phyloP scores from a whole-genome alignment of 2,888 invertebrate species.

The Melolontha melolontha region DNA sequence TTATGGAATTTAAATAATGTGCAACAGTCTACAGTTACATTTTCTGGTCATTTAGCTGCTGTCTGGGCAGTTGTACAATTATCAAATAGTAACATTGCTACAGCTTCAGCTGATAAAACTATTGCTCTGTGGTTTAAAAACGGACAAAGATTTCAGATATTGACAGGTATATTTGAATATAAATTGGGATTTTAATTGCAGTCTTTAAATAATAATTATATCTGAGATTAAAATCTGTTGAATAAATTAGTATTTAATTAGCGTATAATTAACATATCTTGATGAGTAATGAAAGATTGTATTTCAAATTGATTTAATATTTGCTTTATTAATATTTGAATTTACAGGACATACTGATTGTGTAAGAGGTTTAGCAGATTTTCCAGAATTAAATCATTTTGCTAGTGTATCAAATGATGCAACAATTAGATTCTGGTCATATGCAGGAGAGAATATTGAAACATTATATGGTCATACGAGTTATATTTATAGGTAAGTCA shows the following conservation, averaged over 20 bases:
- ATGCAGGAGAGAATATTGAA: slow-evolving; percentile 80
- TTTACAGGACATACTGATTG: slow-evolving; percentile 88
- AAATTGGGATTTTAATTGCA: not conserved
- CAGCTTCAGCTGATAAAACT: slow-evolving; percentile 93
- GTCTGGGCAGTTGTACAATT: slow-evolving; percentile 84
- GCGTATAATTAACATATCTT: too few species aligned
- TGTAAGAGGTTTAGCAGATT: slow-evolving; percentile 81
- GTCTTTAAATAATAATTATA: not conserved
- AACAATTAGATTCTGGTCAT: slow-evolving; percentile 85
- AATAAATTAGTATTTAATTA: too few species aligned
- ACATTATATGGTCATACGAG: slow-evolving; percentile 87
- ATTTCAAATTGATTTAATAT: slow-evolving; percentile 8
- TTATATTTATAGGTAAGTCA: slow-evolving; percentile 78
- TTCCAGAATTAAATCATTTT: slow-evolving; percentile 78
- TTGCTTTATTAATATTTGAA: slow-evolving; percentile 56
- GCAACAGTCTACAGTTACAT: slow-evolving; percentile 67
- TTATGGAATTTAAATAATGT: slow-evolving; percentile 79
- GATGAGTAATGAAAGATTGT: not conserved
- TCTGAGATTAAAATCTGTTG: too few species aligned
- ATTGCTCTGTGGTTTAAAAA: slow-evolving; percentile 85
- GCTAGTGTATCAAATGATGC: slow-evolving; percentile 95
- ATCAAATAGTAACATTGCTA: slow-evolving; percentile 73
- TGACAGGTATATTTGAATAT: slow-evolving; percentile 70
- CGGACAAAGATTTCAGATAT: slow-evolving; percentile 74
- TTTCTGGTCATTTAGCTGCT: slow-evolving; percentile 82